phyloP scores from a whole-genome alignment of 2,888 invertebrate genomes.

The Euplagia quadripunctaria region DNA sequence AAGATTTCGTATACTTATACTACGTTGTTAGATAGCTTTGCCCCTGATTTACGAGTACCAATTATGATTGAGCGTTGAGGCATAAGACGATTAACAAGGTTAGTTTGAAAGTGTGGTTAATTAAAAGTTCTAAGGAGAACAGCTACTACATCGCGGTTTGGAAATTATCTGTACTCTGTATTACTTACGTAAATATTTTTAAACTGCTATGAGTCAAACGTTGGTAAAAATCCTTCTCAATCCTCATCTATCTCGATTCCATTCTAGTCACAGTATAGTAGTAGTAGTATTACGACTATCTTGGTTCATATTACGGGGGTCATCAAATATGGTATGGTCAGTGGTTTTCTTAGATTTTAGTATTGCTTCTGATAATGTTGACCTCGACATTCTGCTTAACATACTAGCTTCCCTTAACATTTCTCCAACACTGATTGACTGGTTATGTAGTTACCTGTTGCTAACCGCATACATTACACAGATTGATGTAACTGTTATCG shows the following conservation, averaged over 20 bases:
- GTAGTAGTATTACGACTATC: background rate
- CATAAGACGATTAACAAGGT: conserved; percentile 69
- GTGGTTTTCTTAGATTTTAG: background rate
- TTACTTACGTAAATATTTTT: conserved; percentile 7
- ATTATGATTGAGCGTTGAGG: conserved; percentile 59
- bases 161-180: conserved; percentile 15
- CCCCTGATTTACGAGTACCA: conserved; percentile 32
- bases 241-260: background rate
- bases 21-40: conserved; percentile 9
- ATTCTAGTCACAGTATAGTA: background rate
- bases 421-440: too few relatives aligned
- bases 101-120: conserved; percentile 74
- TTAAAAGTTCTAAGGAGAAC: conserved; percentile 71
- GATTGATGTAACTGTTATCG: too few relatives aligned
- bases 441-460: too few relatives aligned
- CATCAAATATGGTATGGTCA: background rate
- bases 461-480: too few relatives aligned
- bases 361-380: background rate
- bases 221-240: background rate
- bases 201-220: background rate
- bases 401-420: background rate
- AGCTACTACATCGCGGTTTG: conserved; percentile 53
- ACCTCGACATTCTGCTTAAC: background rate
- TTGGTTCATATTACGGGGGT: background rate
- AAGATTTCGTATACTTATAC: background rate